Conservation (phyloP, 2,113 vertebrate species). For the Mystacornis crossleyi region DNA sequence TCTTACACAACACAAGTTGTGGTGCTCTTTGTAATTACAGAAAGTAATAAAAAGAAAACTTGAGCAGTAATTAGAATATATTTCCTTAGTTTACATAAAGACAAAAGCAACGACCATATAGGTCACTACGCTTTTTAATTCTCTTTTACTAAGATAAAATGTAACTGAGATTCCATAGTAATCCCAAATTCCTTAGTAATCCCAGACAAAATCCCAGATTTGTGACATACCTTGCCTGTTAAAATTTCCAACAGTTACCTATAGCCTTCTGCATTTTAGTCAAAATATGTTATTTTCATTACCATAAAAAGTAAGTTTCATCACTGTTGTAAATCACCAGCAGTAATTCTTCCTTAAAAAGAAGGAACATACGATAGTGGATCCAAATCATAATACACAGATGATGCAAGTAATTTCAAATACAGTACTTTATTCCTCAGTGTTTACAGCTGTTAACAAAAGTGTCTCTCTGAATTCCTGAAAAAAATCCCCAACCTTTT, state of each 20-base stretch:
- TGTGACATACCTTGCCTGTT: not conserved
- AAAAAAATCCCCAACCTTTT: not conserved
- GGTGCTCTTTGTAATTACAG: not conserved
- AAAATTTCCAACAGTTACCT: not conserved
- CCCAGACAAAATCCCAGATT: not conserved
- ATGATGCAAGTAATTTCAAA: not conserved
- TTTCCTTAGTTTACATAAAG: not conserved
- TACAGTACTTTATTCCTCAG: slow-evolving; percentile 57
- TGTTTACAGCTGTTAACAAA: slow-evolving; percentile 42
- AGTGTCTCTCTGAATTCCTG: not conserved
- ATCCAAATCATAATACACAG: not conserved
- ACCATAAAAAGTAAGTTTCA: not conserved
- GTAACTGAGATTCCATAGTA: not conserved
- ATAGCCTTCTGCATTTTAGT: not conserved
- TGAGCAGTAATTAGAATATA: not conserved
- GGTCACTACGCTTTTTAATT: not conserved
- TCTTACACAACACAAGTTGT: not conserved
- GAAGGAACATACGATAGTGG: not conserved
- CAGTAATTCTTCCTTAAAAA: not conserved
- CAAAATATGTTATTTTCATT: not conserved
- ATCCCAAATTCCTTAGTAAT: not conserved
- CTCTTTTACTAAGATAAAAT: not conserved
- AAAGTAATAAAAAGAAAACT: not conserved
- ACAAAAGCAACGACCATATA: not conserved
- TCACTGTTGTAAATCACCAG: not conserved